phyloP scores from a whole-genome alignment of 1,140 invertebrate genomes.

The Mamestra configurata region DNA sequence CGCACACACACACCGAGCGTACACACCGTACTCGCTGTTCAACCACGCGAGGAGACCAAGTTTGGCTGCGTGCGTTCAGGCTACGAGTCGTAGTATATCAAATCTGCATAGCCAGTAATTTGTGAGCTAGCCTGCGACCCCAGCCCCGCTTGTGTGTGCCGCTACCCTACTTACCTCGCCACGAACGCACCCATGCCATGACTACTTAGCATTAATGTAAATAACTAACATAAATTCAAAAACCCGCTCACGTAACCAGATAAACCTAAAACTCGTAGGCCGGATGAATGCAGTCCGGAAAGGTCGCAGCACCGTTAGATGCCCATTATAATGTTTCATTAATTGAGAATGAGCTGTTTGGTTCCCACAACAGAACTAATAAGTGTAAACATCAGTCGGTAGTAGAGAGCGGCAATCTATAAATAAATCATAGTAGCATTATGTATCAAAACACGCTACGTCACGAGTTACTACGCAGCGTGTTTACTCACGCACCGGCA shows the following conservation, averaged over 20 bases:
- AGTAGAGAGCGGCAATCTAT: constrained; percentile 44
- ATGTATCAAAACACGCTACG: constrained; percentile 57
- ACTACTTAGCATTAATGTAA: constrained; percentile 48
- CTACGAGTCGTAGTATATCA: neutral
- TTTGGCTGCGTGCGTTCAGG: neutral
- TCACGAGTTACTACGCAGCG: constrained; percentile 54
- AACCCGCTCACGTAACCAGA: constrained; percentile 44
- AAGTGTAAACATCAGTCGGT: constrained; percentile 7
- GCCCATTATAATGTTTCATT: constrained; percentile 34
- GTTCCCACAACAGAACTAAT: constrained; percentile 39
- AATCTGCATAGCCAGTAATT: neutral
- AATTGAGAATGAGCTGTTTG: constrained; percentile 26
- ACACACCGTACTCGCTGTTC: neutral
- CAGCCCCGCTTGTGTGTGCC: constrained; percentile 11
- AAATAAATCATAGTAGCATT: constrained; percentile 52
- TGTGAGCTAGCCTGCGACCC: constrained; percentile 11
- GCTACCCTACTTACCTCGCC: constrained; percentile 4
- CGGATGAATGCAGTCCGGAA: constrained; percentile 31
- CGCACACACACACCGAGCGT: constrained; percentile 37
- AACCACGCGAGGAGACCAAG: neutral
- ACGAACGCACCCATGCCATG: constrained; percentile 11
- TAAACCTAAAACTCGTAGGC: constrained; percentile 43
- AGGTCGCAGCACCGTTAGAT: constrained; percentile 42
- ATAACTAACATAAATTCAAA: constrained; percentile 29
- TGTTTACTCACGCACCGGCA: constrained; percentile 71